Conservation (phyloP, 2,797 vertebrate genomes). For the Acrossocheilus fasciatus region DNA sequence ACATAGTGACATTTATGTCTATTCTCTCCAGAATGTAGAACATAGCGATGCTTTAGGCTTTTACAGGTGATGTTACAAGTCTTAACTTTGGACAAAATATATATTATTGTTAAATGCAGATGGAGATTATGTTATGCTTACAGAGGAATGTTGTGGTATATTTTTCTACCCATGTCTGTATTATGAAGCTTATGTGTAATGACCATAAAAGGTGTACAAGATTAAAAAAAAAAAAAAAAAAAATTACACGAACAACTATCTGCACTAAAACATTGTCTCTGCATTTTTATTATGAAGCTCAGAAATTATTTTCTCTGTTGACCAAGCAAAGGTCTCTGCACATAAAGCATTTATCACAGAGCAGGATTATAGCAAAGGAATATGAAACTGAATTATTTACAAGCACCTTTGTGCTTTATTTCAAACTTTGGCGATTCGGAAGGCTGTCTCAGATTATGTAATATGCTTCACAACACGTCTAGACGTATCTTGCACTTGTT, state of each 20-base stretch:
- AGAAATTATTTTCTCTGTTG: not conserved
- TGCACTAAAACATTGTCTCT: constrained; percentile 42
- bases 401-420: not conserved
- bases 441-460: not conserved
- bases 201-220: constrained; percentile 31
- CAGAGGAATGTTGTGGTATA: constrained; percentile 56
- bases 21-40: constrained; percentile 77
- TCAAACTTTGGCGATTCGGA: not conserved
- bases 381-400: not conserved
- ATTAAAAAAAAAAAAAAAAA: not conserved
- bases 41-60: constrained; percentile 76
- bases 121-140: constrained; percentile 49
- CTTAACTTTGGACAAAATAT: constrained; percentile 67
- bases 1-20: constrained; percentile 75
- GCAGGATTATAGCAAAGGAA: not conserved
- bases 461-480: not conserved
- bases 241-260: constrained; percentile 36
- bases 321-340: not conserved
- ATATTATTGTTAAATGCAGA: constrained; percentile 45
- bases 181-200: constrained; percentile 44
- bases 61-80: constrained; percentile 73
- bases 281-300: constrained; percentile 17
- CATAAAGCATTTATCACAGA: constrained; percentile 4
- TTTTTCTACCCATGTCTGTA: constrained; percentile 53
- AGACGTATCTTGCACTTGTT: not conserved